Base-by-base conservation (phyloP, 30 jellyfish, hydroid and myxozoan species). In the Rhopilema esculentum region DNA sequence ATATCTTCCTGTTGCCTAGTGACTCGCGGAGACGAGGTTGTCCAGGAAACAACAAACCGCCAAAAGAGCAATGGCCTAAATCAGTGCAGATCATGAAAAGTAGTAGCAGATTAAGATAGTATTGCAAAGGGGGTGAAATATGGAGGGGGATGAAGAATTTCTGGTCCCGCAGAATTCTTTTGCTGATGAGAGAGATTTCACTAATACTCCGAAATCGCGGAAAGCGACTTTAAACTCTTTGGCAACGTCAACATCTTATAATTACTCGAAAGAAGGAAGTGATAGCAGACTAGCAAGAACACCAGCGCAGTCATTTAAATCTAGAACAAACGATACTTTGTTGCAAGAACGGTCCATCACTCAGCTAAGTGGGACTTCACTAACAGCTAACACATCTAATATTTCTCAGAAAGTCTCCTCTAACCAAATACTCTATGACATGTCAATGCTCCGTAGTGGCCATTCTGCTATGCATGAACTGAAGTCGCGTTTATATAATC, bases 151-250 rank as follows among this genome's bases (percentile, higher is more conserved):
- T 12, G 89, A 75, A 17, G 91, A 69, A 17, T 77, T 52, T 62
- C 68, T 71, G 27, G 96, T 81, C 25, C 96, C 96, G 7, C 91
- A 88, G 48, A 88, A 88, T 63, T 88, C 96, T 62, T 66, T 70
- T 61, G 87, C 79, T 21, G 96, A 88, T 75, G 87, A 72, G 8
- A 74, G 82, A 66, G 85, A 73, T 30, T 30, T 64, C 80, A 1
- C 88, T 16, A 62, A 28, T 26, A 16, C n/a, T 49, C 23, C 49
- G 9, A 28, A 32, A 40, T 50, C 85, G 16, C 74, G 48, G 79
- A 69, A 50, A 66, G 15, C 73, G 7, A 20, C 80, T 53, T 19
- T 18, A 40, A 65, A 27, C 27, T 78, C 79, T 76, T 66, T 69
- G 22, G 26, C 76, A 77, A 69, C 72, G 64, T 40, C 85, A 30